Evolutionary conservation across 2,113 vertebrate species (phyloP).

Genomic region (Ramphastos sulfuratus): DNA sequence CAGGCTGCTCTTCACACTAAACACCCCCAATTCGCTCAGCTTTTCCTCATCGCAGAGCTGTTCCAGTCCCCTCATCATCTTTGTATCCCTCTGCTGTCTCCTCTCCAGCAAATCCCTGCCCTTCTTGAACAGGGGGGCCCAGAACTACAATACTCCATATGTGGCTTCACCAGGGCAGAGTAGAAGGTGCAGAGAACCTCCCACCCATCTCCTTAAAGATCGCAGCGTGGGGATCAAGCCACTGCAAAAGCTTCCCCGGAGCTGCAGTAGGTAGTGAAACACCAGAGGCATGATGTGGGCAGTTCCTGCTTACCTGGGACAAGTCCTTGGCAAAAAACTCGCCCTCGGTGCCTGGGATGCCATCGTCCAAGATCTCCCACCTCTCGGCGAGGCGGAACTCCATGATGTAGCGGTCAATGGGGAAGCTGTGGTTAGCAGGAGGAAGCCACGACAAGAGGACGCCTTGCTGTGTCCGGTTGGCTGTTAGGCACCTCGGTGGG

Average conservation of each 20-base stretch:
- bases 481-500: slow-evolving; percentile 99
- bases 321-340: slow-evolving; percentile 97
- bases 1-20: no score
- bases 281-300: accelerated
- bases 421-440: slow-evolving; percentile 95
- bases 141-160: no score
- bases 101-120: no score
- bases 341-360: slow-evolving; percentile 87
- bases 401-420: slow-evolving; percentile 94
- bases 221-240: accelerated
- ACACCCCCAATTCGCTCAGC: no score
- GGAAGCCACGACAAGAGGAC: slow-evolving; percentile 98
- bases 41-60: no score
- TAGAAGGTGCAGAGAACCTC: no score
- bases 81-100: no score
- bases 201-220: background rate
- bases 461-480: slow-evolving; percentile 98
- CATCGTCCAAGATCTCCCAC: slow-evolving; percentile 94
- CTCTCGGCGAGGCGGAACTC: slow-evolving; percentile 94
- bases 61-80: no score
- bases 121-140: no score
- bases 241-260: background rate
- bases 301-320: slow-evolving; percentile 82
- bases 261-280: background rate
- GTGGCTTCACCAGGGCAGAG: no score